Evolutionary conservation across 35 echinoderm and acorn worm species (phyloP), one percentile per base, ranked within the genome.

Genomic region (Apostichopus parvimensis): DNA sequence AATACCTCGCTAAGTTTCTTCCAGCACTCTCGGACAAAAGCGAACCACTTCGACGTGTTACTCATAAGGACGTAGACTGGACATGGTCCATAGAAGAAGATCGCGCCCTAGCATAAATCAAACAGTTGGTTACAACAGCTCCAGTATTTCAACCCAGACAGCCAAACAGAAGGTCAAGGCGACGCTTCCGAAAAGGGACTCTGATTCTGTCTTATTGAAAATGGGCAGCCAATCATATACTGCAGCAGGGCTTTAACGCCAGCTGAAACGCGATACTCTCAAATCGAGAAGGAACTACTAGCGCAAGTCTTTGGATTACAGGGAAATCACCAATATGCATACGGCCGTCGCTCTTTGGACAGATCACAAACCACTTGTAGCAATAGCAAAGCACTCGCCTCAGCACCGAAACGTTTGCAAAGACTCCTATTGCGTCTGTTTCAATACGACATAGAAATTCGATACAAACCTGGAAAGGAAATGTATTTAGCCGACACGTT

Each of bases 351-450:
- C 20, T 5, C 52, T 94, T 23, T 96, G 95, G 93, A 94, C 95
- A 54, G 95, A 96, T 57, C 93, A 95, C 54, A 95, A 95, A 84
- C 92, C 88, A 17, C 76, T 91, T 5, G 83, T 95, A 52, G 68
- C 86, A 11, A 95, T 95, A 68, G 22, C 14, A 93, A 95, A 86
- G 87, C 94, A 90, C 84, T 95, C 11, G 86, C 76, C 54, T 23
- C 91, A 24, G 94, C 94, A 57, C 94, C 91, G 76, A 92, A 93
- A 54, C 57, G 87, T 26, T 18, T 95, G 54, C 94, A 95, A 54
- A 10, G 73, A 65, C 71, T 97, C 6, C 56, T 94, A 18, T 66
- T 97, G 7, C 77, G 95, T 71, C 62, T 96, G 20, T 57, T 88
- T 60, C 90, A 83, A 9, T 94, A 94, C 91, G 89, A 94, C 86